Conservation (phyloP, 2,113 vertebrate species). For the Egretta garzetta region DNA sequence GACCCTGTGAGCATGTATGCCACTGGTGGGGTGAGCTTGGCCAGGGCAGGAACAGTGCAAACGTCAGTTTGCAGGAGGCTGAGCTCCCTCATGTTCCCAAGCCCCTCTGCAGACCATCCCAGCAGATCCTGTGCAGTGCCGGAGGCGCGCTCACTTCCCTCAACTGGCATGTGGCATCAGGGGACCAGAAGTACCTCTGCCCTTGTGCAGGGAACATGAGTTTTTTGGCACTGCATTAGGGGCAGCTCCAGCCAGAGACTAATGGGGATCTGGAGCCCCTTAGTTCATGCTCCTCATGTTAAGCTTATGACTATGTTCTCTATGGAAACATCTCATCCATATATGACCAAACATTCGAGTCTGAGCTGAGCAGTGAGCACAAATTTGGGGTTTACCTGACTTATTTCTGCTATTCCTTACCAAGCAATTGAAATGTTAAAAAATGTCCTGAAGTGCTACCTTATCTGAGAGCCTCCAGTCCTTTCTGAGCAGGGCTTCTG, state of each 20-base stretch:
- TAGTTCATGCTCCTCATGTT: background rate
- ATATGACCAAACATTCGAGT: background rate
- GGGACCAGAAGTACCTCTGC: background rate
- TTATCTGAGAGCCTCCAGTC: background rate
- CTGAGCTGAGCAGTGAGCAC: background rate
- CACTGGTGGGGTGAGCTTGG: background rate
- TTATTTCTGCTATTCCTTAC: background rate
- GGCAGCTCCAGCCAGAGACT: background rate
- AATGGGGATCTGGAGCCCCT: background rate
- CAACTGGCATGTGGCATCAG: background rate
- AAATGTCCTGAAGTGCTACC: background rate
- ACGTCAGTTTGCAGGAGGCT: background rate
- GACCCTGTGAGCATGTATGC: background rate
- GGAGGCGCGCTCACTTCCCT: rapidly evolving
- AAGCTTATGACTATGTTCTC: background rate
- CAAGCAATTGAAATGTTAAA: background rate
- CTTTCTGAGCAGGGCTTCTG: background rate
- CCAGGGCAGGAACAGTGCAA: background rate
- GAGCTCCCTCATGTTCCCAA: background rate
- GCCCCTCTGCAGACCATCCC: background rate
- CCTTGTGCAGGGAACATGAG: background rate
- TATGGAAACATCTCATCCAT: background rate
- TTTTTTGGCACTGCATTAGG: background rate
- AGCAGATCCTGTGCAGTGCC: background rate
- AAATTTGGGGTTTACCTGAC: background rate